These are phyloP conservation scores for Cardiocondyla obscurior DNA, from an alignment of 1,140 invertebrate genomes.

Conservation along the genomic window DNA sequence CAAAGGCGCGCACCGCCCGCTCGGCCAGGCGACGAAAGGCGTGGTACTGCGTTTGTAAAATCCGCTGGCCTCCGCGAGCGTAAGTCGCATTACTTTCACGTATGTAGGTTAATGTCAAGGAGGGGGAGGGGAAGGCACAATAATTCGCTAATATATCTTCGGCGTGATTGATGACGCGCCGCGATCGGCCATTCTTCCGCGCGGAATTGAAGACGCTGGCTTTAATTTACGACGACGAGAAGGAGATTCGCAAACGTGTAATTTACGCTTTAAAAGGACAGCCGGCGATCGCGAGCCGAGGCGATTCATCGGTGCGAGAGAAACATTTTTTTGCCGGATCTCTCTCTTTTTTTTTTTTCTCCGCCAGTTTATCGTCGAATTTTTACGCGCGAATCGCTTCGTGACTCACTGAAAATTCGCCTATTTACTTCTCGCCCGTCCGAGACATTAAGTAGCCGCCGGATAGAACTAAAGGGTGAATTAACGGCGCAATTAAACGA, in stretches of 20 bases:
- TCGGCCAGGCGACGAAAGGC: constrained; percentile 56
- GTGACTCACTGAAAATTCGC: constrained; percentile 5
- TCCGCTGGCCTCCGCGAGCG: constrained; percentile 17
- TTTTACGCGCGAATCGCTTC: neutral
- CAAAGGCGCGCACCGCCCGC: constrained; percentile 42
- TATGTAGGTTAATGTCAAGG: constrained; percentile 80
- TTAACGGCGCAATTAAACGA: constrained; percentile 22
- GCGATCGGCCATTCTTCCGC: constrained; percentile 69
- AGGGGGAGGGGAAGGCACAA: too few species aligned
- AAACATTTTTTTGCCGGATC: constrained; percentile 1
- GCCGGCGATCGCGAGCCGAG: neutral
- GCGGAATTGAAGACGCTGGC: constrained; percentile 52
- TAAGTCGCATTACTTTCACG: constrained; percentile 56
- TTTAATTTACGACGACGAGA: constrained; percentile 48
- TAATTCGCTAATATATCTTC: constrained; percentile 60
- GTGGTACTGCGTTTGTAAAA: constrained; percentile 62
- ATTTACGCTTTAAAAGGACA: constrained; percentile 36
- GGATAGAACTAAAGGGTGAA: constrained; percentile 10
- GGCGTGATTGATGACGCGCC: constrained; percentile 76
- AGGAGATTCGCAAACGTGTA: constrained; percentile 20
- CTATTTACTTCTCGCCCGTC: constrained; percentile 11
- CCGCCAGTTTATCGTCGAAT: constrained; percentile 8
- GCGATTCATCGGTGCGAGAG: neutral
- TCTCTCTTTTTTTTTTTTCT: neutral
- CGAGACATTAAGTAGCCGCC: neutral